These are phyloP conservation scores for Corythaixoides concolor DNA, from an alignment of 2,113 vertebrate species.

Conservation along the genomic window DNA sequence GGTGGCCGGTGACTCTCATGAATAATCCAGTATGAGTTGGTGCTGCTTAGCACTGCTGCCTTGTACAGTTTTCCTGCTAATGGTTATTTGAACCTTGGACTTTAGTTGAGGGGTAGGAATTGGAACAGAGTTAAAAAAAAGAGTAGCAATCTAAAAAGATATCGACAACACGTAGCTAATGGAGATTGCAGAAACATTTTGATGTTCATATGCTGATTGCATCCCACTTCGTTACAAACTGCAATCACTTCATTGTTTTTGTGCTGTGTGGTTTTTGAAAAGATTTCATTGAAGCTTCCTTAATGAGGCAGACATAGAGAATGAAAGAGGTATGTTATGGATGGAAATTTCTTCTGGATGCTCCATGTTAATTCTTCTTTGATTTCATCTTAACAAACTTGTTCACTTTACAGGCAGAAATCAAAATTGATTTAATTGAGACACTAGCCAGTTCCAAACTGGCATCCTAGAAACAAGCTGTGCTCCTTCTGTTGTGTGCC, in stretches of 20 bases:
- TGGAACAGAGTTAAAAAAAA: background rate
- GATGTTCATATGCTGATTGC: slow-evolving; percentile 68
- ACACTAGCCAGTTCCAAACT: background rate
- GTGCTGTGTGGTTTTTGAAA: background rate
- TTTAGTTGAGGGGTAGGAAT: background rate
- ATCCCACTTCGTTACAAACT: slow-evolving; percentile 57
- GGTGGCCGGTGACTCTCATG: background rate
- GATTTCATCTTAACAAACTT: background rate
- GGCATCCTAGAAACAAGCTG: background rate
- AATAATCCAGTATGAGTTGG: background rate
- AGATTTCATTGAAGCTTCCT: slow-evolving; percentile 2
- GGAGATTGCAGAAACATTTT: background rate
- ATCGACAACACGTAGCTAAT: background rate
- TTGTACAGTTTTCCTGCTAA: background rate
- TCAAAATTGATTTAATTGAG: background rate
- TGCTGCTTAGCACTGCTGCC: background rate
- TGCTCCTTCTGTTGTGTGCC: background rate
- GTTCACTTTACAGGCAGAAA: background rate
- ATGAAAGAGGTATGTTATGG: background rate
- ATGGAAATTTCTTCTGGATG: slow-evolving; percentile 7
- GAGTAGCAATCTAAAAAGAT: background rate
- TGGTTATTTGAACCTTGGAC: background rate
- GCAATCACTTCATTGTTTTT: slow-evolving; percentile 65
- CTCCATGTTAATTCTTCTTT: background rate
- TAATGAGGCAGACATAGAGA: slow-evolving; percentile 30